phyloP scores from a whole-genome alignment of 2,797 vertebrate species.

The Schizothorax lantsangensis region DNA sequence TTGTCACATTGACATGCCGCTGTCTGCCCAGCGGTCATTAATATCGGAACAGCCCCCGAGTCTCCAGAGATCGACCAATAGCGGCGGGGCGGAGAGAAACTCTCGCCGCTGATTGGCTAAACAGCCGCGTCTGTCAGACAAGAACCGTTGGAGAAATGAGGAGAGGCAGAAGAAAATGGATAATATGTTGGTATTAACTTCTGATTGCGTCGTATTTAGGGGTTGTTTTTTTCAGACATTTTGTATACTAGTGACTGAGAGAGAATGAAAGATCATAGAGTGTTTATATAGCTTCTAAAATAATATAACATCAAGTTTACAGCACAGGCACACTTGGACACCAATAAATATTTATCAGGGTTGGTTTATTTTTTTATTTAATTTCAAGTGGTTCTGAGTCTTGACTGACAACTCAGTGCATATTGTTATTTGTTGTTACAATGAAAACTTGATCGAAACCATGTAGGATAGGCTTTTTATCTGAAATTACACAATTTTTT shows the following conservation, averaged over 20 bases:
- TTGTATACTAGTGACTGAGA: conserved; percentile 70
- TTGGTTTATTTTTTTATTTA: not conserved
- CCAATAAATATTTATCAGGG: not conserved
- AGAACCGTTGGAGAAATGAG: conserved; percentile 67
- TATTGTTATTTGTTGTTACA: not conserved
- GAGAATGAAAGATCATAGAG: not conserved
- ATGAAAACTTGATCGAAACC: not conserved
- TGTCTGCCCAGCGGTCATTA: conserved; percentile 88
- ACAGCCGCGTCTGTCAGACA: conserved; percentile 79
- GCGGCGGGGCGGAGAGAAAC: conserved; percentile 76
- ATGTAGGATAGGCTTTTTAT: not conserved
- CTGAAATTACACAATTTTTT: not conserved
- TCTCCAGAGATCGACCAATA: conserved; percentile 85
- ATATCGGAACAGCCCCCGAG: conserved; percentile 80
- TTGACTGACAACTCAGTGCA: not conserved
- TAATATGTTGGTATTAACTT: conserved; percentile 78
- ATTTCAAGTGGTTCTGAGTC: not conserved
- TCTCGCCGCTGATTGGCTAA: conserved; percentile 82
- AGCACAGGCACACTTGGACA: not conserved
- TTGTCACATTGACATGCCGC: conserved; percentile 86
- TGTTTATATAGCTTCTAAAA: not conserved
- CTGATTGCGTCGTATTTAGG: conserved; percentile 65
- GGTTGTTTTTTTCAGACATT: conserved; percentile 69
- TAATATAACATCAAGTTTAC: not conserved
- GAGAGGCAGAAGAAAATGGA: conserved; percentile 73